These are phyloP conservation scores for Apocheima hispidaria DNA, from an alignment of 2,888 invertebrate genomes.

Conservation along the genomic window DNA sequence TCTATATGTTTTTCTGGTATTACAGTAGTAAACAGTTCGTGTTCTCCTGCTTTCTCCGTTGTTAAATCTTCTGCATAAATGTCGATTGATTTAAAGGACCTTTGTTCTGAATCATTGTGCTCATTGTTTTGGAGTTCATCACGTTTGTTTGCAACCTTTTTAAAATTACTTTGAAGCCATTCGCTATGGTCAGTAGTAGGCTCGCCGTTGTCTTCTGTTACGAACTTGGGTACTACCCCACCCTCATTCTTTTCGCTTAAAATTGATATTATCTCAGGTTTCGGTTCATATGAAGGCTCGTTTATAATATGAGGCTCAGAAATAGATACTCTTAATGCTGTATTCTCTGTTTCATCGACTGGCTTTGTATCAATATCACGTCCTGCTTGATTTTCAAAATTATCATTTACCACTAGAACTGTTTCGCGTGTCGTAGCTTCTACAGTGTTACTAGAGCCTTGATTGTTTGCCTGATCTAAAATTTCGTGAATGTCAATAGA, in stretches of 20 bases:
- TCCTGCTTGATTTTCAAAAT: slow-evolving; percentile 34
- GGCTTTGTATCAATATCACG: slow-evolving; percentile 44
- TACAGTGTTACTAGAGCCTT: neutral
- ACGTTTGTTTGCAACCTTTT: slow-evolving; percentile 38
- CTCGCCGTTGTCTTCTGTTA: slow-evolving; percentile 40
- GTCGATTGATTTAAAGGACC: slow-evolving; percentile 63
- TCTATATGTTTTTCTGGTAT: slow-evolving; percentile 1
- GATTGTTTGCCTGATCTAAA: slow-evolving; percentile 15
- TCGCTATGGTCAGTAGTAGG: slow-evolving; percentile 57
- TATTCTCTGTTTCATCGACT: slow-evolving; percentile 48
- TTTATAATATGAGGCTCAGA: slow-evolving; percentile 61
- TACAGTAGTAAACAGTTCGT: neutral
- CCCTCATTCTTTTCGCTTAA: slow-evolving; percentile 49
- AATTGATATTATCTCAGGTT: slow-evolving; percentile 64
- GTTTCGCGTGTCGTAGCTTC: slow-evolving; percentile 35
- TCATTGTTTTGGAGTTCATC: slow-evolving; percentile 34
- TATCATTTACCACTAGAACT: slow-evolving; percentile 13
- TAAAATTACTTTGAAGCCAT: slow-evolving; percentile 60
- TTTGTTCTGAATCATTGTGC: slow-evolving; percentile 57
- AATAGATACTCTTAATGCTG: slow-evolving; percentile 57
- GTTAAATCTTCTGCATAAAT: slow-evolving; percentile 52
- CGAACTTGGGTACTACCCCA: slow-evolving; percentile 20
- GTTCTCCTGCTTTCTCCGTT: slow-evolving; percentile 34
- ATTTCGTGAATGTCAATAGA: slow-evolving; percentile 12
- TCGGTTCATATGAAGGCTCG: slow-evolving; percentile 63